Evolutionary conservation across 2,888 invertebrate species (phyloP).

Genomic region (Orthonychiurus folsomi): DNA sequence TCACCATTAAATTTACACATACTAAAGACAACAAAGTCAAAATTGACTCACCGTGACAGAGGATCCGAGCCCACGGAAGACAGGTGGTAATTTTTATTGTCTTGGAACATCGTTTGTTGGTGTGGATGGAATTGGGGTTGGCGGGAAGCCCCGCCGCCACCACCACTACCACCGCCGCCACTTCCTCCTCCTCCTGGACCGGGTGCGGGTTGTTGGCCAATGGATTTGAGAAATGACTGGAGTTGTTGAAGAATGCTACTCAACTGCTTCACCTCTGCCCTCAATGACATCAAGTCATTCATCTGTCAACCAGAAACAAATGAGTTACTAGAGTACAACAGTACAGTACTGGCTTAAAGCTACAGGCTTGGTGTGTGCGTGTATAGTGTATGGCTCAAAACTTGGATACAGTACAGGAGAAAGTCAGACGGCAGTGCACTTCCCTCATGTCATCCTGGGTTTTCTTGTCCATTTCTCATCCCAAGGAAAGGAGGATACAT

Average conservation of each 20-base stretch:
- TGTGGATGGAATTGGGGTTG: slow-evolving; percentile 25
- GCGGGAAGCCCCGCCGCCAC: slow-evolving; percentile 11
- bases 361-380: too few relatives aligned
- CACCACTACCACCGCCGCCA: slow-evolving; percentile 17
- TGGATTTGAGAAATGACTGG: slow-evolving; percentile 57
- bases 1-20: too few relatives aligned
- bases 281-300: slow-evolving; percentile 56
- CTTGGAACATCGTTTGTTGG: slow-evolving; percentile 23
- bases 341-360: not conserved
- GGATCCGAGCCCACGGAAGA: slow-evolving; percentile 25
- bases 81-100: slow-evolving; percentile 38
- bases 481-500: not conserved
- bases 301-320: slow-evolving; percentile 46
- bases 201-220: slow-evolving; percentile 30
- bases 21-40: too few relatives aligned
- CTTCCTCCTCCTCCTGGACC: slow-evolving; percentile 22
- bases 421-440: not conserved
- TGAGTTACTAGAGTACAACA: not conserved
- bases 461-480: not conserved
- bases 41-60: slow-evolving; percentile 19
- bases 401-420: not conserved
- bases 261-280: slow-evolving; percentile 58
- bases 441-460: not conserved
- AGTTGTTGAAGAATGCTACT: slow-evolving; percentile 56
- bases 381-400: too few relatives aligned